phyloP scores from a whole-genome alignment of 2,113 vertebrate genomes.

The Xyrauchen texanus region DNA sequence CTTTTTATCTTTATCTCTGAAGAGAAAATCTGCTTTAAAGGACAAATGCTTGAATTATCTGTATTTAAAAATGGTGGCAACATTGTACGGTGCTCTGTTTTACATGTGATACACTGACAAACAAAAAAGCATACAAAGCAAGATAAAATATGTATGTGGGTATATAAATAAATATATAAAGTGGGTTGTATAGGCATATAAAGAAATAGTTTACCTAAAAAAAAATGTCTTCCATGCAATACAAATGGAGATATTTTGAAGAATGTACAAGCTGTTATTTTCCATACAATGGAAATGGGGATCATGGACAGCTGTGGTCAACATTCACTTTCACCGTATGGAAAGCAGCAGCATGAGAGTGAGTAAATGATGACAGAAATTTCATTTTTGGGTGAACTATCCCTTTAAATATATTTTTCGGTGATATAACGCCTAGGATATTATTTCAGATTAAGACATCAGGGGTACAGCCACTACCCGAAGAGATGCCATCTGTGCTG shows the following conservation, averaged over 20 bases:
- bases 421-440: background rate
- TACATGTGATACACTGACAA: background rate
- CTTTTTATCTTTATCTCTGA: too few relatives aligned
- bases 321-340: too few relatives aligned
- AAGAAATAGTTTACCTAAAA: too few relatives aligned
- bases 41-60: background rate
- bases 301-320: too few relatives aligned
- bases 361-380: too few relatives aligned
- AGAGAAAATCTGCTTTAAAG: background rate
- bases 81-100: background rate
- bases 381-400: too few relatives aligned
- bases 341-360: too few relatives aligned
- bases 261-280: background rate
- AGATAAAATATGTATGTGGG: background rate
- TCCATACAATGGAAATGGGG: too few relatives aligned
- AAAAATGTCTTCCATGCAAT: too few relatives aligned
- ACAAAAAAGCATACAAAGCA: background rate
- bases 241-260: background rate
- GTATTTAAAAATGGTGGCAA: conserved; percentile 31
- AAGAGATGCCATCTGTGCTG: conserved; percentile 38
- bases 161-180: background rate
- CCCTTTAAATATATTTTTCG: background rate
- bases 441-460: background rate
- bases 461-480: background rate
- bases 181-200: too few relatives aligned